A percentile compares a stretch with the other conserved stretches of the same genome.
phyloP scores from a whole-genome alignment of 2,888 invertebrate species.

The Dione vanillae region DNA sequence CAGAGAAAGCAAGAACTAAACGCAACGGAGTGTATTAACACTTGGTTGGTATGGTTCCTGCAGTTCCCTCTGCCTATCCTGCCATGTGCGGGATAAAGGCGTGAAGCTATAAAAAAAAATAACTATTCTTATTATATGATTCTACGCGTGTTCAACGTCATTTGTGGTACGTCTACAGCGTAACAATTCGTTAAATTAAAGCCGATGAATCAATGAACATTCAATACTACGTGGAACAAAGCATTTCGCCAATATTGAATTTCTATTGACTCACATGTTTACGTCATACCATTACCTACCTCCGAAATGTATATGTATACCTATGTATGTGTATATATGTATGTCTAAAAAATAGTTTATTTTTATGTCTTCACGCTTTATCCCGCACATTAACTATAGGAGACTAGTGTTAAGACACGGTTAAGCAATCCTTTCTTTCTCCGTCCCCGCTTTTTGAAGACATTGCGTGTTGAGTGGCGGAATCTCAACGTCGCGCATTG shows the following conservation, averaged over 20 bases:
- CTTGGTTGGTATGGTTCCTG: no score
- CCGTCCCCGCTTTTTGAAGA: no score
- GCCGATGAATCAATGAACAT: conserved; percentile 42
- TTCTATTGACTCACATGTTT: conserved; percentile 41
- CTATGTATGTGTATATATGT: no score
- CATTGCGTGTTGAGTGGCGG: background rate
- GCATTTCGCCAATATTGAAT: conserved; percentile 34
- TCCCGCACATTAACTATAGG: no score
- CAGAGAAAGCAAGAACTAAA: no score
- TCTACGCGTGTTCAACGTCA: conserved; percentile 40
- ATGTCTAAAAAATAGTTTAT: no score
- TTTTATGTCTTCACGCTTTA: background rate
- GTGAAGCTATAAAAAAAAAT: no score
- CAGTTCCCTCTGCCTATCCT: no score
- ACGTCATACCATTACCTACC: conserved; percentile 14
- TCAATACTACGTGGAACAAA: conserved; percentile 42
- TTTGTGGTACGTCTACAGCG: conserved; percentile 20
- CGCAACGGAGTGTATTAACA: no score
- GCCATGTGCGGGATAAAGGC: no score
- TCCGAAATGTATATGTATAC: background rate
- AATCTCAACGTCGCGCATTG: background rate
- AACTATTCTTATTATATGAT: conserved; percentile 10
- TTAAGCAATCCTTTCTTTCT: no score
- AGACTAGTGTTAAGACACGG: background rate
- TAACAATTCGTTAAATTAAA: conserved; percentile 36